Percentiles rank a stretch among this genome's conserved stretches.
These are phyloP conservation scores for Enteromius mattozi DNA, from an alignment of 2,797 vertebrate genomes.

Conservation along the genomic window DNA sequence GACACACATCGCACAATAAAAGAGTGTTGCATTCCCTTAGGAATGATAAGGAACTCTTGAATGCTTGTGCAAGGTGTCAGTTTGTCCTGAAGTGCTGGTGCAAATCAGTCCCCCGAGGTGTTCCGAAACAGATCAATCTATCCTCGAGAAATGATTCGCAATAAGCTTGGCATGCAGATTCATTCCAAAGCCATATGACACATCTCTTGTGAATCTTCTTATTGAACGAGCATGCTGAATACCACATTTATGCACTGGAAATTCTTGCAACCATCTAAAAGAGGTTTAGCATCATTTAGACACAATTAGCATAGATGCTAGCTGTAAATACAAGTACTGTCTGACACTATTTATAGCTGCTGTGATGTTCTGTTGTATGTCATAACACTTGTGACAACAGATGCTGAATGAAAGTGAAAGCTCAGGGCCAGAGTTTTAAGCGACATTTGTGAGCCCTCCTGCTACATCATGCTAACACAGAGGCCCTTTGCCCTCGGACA, in stretches of 20 bases:
- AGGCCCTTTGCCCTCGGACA: constrained; percentile 54
- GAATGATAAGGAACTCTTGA: constrained; percentile 16
- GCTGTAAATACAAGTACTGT: constrained; percentile 5
- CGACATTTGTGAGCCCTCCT: constrained; percentile 59
- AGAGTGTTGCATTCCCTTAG: not conserved
- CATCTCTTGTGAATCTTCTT: constrained; percentile 5
- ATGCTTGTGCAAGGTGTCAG: constrained; percentile 35
- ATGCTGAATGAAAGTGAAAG: constrained; percentile 45
- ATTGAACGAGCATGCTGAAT: not conserved
- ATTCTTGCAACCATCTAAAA: not conserved
- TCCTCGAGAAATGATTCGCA: constrained; percentile 23
- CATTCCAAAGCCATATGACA: constrained; percentile 28
- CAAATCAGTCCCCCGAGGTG: constrained; percentile 49
- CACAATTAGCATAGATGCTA: not conserved
- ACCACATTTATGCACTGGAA: not conserved
- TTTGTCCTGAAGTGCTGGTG: constrained; percentile 38
- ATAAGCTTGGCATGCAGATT: constrained; percentile 49
- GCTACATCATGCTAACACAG: constrained; percentile 57
- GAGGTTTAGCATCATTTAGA: not conserved
- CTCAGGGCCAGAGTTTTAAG: constrained; percentile 33
- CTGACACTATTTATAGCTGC: constrained; percentile 39
- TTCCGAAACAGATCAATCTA: constrained; percentile 52
- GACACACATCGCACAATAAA: constrained; percentile 7
- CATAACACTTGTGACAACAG: constrained; percentile 46
- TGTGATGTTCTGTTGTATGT: constrained; percentile 28